A percentile compares a stretch with the other conserved stretches of the same genome.
phyloP scores from a whole-genome alignment of 1,140 invertebrate species.

The Papilio polytes region DNA sequence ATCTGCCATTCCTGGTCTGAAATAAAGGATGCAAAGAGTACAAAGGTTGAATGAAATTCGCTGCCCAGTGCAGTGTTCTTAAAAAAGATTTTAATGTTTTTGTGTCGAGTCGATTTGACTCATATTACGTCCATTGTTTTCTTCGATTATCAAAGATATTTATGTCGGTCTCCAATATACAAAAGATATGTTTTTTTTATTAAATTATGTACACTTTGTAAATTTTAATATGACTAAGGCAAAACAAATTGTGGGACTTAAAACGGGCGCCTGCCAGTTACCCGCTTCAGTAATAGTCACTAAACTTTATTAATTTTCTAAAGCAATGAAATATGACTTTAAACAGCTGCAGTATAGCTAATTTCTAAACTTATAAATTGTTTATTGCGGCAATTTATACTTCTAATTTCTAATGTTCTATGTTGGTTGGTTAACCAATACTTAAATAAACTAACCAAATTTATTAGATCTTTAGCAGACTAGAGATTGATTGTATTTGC shows the following conservation, averaged over 20 bases:
- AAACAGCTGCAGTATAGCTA: conserved; percentile 7
- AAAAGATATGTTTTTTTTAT: not conserved
- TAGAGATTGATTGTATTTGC: not conserved
- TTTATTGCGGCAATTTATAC: not conserved
- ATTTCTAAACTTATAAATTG: conserved; percentile 19
- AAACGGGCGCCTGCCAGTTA: conserved; percentile 13
- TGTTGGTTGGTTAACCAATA: not conserved
- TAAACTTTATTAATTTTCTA: conserved; percentile 29
- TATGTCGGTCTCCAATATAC: not conserved
- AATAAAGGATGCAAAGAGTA: conserved; percentile 4
- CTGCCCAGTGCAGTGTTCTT: conserved; percentile 16
- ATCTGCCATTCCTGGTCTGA: conserved; percentile 18
- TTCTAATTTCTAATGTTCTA: conserved; percentile 10
- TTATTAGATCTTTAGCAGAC: conserved; percentile 21
- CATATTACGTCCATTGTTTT: not conserved
- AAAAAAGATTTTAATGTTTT: conserved; percentile 8
- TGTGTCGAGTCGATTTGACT: not conserved
- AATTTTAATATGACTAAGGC: not conserved
- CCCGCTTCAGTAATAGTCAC: conserved; percentile 10
- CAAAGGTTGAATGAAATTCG: not conserved
- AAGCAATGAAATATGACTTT: conserved; percentile 30
- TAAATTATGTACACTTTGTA: not conserved
- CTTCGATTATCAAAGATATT: not conserved
- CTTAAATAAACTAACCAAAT: not conserved
- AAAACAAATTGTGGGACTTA: conserved; percentile 1